Evolutionary conservation across 2,113 vertebrate species (phyloP).

Genomic region (Danionella cerebrum): DNA sequence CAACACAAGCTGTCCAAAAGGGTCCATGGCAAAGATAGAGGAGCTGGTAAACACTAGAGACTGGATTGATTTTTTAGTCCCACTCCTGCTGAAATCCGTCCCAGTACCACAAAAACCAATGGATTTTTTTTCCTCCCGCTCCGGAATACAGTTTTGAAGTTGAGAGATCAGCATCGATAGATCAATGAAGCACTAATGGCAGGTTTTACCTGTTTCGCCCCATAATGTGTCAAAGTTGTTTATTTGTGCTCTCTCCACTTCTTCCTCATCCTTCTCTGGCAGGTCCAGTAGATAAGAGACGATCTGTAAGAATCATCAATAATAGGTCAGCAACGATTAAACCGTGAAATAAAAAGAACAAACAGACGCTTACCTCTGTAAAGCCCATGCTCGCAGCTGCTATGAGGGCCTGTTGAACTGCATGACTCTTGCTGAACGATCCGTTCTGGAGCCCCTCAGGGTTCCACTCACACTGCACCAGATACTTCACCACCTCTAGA

Average conservation of each 20-base stretch:
- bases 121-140: no score
- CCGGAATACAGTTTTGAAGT: no score
- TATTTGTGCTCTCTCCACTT: constrained; percentile 87
- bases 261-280: constrained; percentile 86
- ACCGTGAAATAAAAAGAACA: neutral
- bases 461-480: constrained; percentile 83
- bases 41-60: no score
- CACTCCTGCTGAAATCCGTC: no score
- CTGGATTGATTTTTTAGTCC: no score
- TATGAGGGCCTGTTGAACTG: constrained; percentile 86
- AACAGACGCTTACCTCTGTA: constrained; percentile 67
- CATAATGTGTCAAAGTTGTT: constrained; percentile 91
- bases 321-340: no score
- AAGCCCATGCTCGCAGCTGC: constrained; percentile 92
- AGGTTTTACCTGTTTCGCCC: constrained; percentile 87
- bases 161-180: no score
- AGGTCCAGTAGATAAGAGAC: constrained; percentile 90
- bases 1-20: no score
- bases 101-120: no score
- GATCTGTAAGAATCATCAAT: constrained; percentile 60
- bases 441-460: constrained; percentile 74
- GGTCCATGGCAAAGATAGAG: no score
- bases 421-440: constrained; percentile 81
- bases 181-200: neutral
- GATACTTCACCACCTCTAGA: constrained; percentile 80